A percentile compares a stretch with the other conserved stretches of the same genome.
Conservation (phyloP, 2,113 vertebrate species). For the Ammodytes marinus region DNA sequence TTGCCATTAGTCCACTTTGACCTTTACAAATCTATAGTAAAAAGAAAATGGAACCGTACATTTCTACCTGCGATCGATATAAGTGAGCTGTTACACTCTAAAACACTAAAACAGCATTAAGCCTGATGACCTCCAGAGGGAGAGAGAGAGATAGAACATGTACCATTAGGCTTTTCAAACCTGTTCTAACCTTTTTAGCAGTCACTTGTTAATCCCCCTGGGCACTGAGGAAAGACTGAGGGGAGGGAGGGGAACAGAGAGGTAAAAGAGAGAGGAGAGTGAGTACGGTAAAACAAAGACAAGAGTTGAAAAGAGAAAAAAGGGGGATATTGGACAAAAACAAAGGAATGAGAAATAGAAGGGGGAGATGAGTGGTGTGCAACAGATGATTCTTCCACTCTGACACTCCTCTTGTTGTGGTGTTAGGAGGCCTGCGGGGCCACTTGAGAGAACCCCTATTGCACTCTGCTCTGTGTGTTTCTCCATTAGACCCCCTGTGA, state of each 20-base stretch:
- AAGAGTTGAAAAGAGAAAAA: neutral
- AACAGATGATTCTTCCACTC: constrained; percentile 29
- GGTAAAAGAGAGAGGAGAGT: neutral
- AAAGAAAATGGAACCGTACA: constrained; percentile 1
- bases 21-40: neutral
- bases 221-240: constrained; percentile 1
- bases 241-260: neutral
- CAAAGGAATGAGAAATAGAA: constrained; percentile 1
- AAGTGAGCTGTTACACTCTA: constrained; percentile 13
- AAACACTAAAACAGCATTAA: constrained; percentile 64
- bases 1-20: neutral
- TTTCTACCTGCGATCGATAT: constrained; percentile 20
- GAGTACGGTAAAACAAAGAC: neutral
- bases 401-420: constrained; percentile 38
- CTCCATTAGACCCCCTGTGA: constrained; percentile 35
- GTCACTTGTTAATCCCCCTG: constrained; percentile 52
- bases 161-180: constrained; percentile 33
- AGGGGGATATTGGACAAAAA: neutral
- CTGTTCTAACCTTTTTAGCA: constrained; percentile 52
- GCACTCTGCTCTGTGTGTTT: constrained; percentile 34
- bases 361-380: neutral
- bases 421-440: constrained; percentile 39
- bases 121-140: constrained; percentile 4
- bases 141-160: neutral
- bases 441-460: constrained; percentile 14